Percentiles rank a stretch among this genome's conserved stretches.
These are phyloP conservation scores for Drosophila nr. medialis DNA, from an alignment of 2,888 invertebrate species.

Conservation along the genomic window DNA sequence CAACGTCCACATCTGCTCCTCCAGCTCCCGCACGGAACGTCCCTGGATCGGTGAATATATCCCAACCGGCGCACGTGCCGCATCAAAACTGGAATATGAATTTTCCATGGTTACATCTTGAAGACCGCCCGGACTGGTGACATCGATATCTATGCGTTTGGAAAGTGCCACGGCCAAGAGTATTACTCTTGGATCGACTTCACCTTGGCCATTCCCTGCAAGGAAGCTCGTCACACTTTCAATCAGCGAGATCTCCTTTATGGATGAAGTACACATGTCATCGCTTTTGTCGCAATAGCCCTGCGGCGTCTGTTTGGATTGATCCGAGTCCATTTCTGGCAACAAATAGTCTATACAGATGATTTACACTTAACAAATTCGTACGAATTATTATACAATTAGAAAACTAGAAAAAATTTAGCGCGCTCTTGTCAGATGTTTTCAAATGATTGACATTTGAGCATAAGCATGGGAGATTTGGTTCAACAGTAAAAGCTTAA, in stretches of 20 bases:
- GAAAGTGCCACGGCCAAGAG: conserved; percentile 76
- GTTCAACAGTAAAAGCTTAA: no score
- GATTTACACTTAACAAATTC: conserved; percentile 1
- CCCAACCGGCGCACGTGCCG: no score
- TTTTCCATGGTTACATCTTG: no score
- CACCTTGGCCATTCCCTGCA: conserved; percentile 76
- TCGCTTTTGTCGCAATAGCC: conserved; percentile 53
- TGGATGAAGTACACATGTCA: conserved; percentile 61
- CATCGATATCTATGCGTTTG: conserved; percentile 67
- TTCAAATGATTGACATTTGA: neutral
- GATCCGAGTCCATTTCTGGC: no score
- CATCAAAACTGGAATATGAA: no score
- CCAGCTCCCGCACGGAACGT: no score
- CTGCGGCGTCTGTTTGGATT: conserved; percentile 61
- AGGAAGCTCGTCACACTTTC: conserved; percentile 80
- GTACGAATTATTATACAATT: conserved; percentile 33
- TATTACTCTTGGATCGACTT: conserved; percentile 73
- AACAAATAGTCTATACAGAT: neutral
- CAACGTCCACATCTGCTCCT: no score
- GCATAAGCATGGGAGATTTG: no score
- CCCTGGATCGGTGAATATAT: no score
- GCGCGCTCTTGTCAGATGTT: conserved; percentile 70
- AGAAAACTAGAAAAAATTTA: conserved; percentile 65
- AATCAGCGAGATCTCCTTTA: conserved; percentile 73
- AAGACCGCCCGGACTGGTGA: no score